phyloP scores from a whole-genome alignment of 2,888 invertebrate species.

The Diaphora mendica region DNA sequence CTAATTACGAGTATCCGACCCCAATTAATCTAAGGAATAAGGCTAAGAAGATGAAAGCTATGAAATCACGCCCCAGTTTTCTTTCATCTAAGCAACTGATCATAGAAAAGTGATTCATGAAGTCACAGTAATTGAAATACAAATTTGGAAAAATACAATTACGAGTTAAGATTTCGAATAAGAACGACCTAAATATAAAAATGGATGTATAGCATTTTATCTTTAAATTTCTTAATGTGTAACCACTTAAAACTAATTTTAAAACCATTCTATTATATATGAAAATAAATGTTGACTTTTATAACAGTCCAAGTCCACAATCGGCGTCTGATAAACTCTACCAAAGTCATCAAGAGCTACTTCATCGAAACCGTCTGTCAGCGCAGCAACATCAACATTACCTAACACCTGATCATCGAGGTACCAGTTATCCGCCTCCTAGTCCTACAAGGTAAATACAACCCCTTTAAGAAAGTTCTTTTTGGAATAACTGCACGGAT shows the following conservation, averaged over 20 bases:
- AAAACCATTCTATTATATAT: neutral
- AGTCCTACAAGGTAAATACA: constrained; percentile 86
- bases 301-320: constrained; percentile 54
- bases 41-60: no score
- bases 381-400: constrained; percentile 65
- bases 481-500: neutral
- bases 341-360: constrained; percentile 70
- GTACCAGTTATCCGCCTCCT: constrained; percentile 94
- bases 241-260: neutral
- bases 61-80: no score
- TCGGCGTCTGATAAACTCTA: constrained; percentile 75
- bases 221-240: no score
- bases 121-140: neutral
- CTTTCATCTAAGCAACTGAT: neutral
- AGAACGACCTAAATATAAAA: no score
- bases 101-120: neutral
- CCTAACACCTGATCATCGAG: constrained; percentile 87
- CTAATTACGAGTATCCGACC: no score
- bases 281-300: neutral
- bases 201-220: no score
- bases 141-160: no score
- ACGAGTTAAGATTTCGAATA: no score
- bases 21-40: no score
- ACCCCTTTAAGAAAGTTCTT: neutral
- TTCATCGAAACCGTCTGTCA: constrained; percentile 71